A percentile compares a stretch with the other conserved stretches of the same genome.
These are phyloP conservation scores for Augiades crinisus DNA, from an alignment of 2,888 invertebrate species.

Conservation along the genomic window DNA sequence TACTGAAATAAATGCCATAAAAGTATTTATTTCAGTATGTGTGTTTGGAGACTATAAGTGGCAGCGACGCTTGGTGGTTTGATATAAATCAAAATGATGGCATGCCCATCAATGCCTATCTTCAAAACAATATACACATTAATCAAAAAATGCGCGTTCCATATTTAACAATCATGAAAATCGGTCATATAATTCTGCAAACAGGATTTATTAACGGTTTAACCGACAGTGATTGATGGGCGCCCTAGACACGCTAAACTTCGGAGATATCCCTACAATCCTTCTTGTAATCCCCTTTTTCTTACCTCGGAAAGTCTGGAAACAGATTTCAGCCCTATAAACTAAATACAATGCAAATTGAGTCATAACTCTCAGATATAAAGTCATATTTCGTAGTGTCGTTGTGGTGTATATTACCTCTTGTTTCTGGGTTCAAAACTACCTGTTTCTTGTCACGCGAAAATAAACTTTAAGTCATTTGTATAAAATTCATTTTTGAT, in stretches of 20 bases:
- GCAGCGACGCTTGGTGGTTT: too few relatives aligned
- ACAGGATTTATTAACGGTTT: not conserved
- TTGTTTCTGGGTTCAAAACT: not conserved
- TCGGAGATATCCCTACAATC: not conserved
- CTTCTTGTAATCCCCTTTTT: constrained; percentile 3
- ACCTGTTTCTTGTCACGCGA: too few relatives aligned
- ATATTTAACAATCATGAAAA: not conserved
- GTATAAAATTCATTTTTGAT: too few relatives aligned
- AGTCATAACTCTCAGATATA: not conserved
- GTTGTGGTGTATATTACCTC: not conserved
- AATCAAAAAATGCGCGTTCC: not conserved
- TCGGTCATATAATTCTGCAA: not conserved
- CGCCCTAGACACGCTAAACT: not conserved
- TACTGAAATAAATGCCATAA: too few relatives aligned
- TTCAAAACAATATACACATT: too few relatives aligned
- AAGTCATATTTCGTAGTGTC: not conserved
- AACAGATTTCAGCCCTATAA: constrained; percentile 5
- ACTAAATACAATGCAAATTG: not conserved
- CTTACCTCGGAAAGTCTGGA: not conserved
- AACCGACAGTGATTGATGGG: constrained; percentile 10
- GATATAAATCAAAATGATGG: too few relatives aligned
- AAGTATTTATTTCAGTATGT: too few relatives aligned
- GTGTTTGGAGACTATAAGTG: too few relatives aligned
- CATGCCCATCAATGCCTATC: too few relatives aligned
- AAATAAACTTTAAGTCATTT: too few relatives aligned